Evolutionary conservation across 1,140 invertebrate species (phyloP).

Genomic region (Brachionus sp.): DNA sequence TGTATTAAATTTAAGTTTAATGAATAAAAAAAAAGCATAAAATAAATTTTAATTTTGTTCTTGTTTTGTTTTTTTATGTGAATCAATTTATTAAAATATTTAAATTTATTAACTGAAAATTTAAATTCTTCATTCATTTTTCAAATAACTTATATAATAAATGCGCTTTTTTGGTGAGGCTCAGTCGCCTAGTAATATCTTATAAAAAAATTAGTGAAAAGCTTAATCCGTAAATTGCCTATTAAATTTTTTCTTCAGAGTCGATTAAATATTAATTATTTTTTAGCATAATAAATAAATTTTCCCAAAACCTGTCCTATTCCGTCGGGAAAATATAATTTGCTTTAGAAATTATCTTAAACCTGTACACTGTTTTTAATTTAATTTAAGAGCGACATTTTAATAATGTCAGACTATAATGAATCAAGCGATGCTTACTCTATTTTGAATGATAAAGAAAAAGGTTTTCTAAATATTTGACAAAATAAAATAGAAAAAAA

Average conservation of each 20-base stretch:
- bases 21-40: no score
- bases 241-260: background rate
- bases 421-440: background rate
- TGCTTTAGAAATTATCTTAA: background rate
- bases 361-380: background rate
- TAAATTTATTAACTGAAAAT: no score
- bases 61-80: no score
- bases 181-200: background rate
- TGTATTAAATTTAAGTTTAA: no score
- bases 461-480: background rate
- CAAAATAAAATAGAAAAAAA: background rate
- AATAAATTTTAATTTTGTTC: no score
- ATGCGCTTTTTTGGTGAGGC: background rate
- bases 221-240: background rate
- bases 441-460: background rate
- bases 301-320: background rate
- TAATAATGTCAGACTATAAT: conserved; percentile 5
- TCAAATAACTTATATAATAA: background rate
- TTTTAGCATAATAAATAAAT: background rate
- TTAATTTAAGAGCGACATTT: background rate
- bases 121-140: no score
- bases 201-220: background rate
- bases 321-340: background rate
- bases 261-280: background rate
- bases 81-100: no score